Evolutionary conservation across 2,888 invertebrate genomes (phyloP), one percentile per base, ranked within the genome.

Genomic region (Athripsodes cinereus): DNA sequence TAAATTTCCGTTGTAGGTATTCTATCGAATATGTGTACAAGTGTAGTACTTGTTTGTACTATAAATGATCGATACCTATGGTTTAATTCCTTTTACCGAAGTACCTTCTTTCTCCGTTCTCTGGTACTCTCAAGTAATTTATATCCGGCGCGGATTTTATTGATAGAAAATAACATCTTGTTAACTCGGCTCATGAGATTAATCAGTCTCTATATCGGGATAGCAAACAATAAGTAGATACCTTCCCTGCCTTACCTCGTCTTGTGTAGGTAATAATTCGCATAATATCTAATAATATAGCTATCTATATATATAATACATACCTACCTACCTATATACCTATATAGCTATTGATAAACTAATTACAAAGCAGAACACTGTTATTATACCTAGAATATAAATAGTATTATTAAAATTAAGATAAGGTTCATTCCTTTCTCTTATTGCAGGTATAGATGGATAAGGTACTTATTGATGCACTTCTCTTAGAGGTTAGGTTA

Each of bases 141-240:
- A 26, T 20, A 10, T 52, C 46, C 16, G 19, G 26, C 13, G 20
- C 31, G 16, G 26, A 52, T 44, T 51, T 18, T 56, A 52, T 46
- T 46, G 46, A 22, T 40, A 51, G 46, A 54, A 51, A 54, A 46
- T 53, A 58, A 58, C 54, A 54, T 48, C 58, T 58, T 51, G 58
- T 58, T 58, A 58, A 48, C n/a, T 51, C 31, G 34, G 54, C 50
- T 58, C 50, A 58, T 58, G 58, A 46, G 58, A 58, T 58, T 58
- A 53, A 58, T 54, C 58, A 49, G 47, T 53, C 22, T 54, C 52
- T 54, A 54, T 54, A 50, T 54, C 58, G 40, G 54, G 31, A 54
- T 49, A 50, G 26, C 56, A 50, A 55, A 55, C 49, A 48, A 19
- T n/a, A n/a, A n/a, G n/a, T n/a, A n/a, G n/a, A n/a, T n/a, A n/a